phyloP scores from a whole-genome alignment of 2,797 vertebrate genomes.

The Coccyzus lansbergi region DNA sequence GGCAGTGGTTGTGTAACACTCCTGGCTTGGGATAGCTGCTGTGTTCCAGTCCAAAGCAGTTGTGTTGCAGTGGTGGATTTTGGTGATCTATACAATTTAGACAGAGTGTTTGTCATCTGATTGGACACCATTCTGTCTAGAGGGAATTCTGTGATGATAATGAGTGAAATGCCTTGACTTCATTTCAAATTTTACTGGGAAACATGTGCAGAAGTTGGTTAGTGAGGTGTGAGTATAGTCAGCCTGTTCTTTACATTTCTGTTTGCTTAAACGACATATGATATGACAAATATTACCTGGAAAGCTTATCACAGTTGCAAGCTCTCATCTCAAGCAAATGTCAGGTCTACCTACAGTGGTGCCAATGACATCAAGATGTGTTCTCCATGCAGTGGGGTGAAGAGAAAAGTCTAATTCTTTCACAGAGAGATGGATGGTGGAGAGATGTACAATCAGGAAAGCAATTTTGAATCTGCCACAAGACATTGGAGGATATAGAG shows the following conservation, averaged over 20 bases:
- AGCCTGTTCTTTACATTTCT: constrained; percentile 10
- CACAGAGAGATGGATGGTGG: not conserved
- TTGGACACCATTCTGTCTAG: not conserved
- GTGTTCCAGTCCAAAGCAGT: constrained; percentile 38
- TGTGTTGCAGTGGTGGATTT: not conserved
- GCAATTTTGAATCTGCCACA: not conserved
- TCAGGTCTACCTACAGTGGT: fast-evolving
- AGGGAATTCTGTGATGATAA: not conserved
- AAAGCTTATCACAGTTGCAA: constrained; percentile 6
- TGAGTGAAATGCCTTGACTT: constrained; percentile 29
- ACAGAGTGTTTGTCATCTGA: constrained; percentile 5
- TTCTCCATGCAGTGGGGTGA: not conserved
- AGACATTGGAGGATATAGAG: not conserved
- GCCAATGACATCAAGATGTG: not conserved
- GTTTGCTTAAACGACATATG: not conserved
- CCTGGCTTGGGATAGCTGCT: not conserved
- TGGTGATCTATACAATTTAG: not conserved
- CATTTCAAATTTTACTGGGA: not conserved
- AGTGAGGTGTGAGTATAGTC: not conserved
- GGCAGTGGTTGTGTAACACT: constrained; percentile 20
- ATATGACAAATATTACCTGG: constrained; percentile 6
- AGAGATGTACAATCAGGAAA: not conserved
- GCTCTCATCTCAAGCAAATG: not conserved
- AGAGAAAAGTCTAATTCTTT: not conserved
- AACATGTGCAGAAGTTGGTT: constrained; percentile 24